Percentiles rank a stretch among this genome's conserved stretches.
phyloP scores from a whole-genome alignment of 2,797 vertebrate genomes.

The Helarctos malayanus region DNA sequence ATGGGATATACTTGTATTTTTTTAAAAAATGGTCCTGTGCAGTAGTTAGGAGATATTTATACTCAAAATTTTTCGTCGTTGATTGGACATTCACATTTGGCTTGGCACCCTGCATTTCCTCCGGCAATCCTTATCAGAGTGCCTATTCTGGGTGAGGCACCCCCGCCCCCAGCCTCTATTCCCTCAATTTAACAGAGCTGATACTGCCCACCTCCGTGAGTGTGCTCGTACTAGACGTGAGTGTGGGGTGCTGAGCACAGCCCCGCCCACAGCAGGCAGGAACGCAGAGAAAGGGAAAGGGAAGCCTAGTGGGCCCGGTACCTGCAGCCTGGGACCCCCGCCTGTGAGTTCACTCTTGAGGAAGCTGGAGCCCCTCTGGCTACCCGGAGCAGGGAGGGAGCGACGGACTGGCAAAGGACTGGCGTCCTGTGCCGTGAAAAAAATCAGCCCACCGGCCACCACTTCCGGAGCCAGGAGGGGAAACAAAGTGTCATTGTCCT shows the following conservation, averaged over 20 bases:
- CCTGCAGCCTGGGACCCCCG: accelerated
- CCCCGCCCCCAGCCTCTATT: neutral
- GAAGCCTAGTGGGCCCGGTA: accelerated
- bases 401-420: accelerated
- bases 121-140: neutral
- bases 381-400: neutral
- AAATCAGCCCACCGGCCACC: neutral
- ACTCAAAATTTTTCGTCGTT: too few relatives aligned
- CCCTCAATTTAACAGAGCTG: neutral
- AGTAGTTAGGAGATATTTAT: neutral
- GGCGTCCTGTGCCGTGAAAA: neutral
- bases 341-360: neutral
- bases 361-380: neutral
- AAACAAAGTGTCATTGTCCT: neutral
- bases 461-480: neutral
- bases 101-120: too few relatives aligned
- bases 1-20: neutral
- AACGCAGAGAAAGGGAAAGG: accelerated
- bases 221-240: accelerated
- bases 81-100: neutral
- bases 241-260: accelerated
- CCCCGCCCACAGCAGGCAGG: neutral
- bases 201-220: accelerated
- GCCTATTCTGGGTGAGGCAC: too few relatives aligned
- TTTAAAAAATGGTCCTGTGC: neutral